These are phyloP conservation scores for Pygoscelis adeliae DNA, from an alignment of 2,113 vertebrate genomes.

Conservation along the genomic window DNA sequence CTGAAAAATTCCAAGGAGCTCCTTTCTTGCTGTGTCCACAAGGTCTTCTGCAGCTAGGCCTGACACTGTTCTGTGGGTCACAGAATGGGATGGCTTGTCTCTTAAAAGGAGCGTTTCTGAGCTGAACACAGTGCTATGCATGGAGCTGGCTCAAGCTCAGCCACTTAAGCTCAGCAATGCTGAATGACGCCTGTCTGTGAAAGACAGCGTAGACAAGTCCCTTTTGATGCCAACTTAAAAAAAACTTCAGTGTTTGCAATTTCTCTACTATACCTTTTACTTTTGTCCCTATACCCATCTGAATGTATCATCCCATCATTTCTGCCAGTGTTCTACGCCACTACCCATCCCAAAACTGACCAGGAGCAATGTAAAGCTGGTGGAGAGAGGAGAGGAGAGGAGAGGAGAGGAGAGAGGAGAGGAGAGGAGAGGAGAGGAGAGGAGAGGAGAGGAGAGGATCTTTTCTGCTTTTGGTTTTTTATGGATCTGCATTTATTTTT, in stretches of 20 bases:
- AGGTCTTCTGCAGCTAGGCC: neutral
- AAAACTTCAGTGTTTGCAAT: neutral
- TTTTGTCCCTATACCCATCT: neutral
- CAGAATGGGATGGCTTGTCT: neutral
- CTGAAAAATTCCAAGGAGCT: neutral
- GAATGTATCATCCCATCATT: neutral
- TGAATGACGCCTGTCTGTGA: neutral
- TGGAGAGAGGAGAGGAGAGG: neutral
- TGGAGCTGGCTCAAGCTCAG: neutral
- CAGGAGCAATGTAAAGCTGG: neutral
- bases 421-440: neutral
- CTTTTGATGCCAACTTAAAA: neutral
- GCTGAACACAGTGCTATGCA: neutral
- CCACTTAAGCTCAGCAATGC: neutral
- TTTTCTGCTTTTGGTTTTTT: neutral
- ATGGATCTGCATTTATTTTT: neutral
- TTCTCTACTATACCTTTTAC: neutral
- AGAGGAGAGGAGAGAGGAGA: neutral
- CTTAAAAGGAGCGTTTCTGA: neutral
- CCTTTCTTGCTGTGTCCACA: neutral
- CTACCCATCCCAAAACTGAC: neutral
- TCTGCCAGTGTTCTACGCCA: neutral
- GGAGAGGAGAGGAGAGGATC: neutral
- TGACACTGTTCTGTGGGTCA: neutral
- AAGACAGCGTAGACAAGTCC: accelerated